Conservation (phyloP, 2,113 vertebrate genomes). For the Pavo muticus region DNA sequence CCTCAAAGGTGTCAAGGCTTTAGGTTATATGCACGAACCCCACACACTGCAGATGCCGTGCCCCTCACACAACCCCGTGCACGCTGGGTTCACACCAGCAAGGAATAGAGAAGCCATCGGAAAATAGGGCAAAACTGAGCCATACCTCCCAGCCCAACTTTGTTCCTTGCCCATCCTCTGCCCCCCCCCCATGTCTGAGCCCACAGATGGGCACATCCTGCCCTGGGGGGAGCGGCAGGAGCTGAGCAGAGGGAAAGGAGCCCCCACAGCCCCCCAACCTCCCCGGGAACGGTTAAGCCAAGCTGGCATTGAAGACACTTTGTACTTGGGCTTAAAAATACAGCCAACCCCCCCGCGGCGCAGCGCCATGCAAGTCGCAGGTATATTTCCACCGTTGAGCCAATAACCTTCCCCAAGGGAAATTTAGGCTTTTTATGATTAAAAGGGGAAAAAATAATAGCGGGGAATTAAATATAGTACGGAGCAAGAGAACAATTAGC, state of each 20-base stretch:
- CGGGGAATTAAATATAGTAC: constrained; percentile 71
- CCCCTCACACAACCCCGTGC: accelerated
- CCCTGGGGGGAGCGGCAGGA: accelerated
- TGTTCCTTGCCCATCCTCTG: background rate
- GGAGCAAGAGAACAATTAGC: constrained; percentile 65
- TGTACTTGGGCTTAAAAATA: constrained; percentile 75
- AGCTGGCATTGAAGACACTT: background rate
- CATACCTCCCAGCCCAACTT: accelerated
- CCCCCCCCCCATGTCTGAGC: accelerated
- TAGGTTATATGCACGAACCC: background rate
- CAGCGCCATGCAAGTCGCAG: constrained; percentile 32
- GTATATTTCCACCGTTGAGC: constrained; percentile 71
- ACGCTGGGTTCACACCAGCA: accelerated
- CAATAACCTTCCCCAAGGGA: constrained; percentile 72
- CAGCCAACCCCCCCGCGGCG: constrained; percentile 39
- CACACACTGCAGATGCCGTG: background rate
- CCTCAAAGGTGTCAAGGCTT: constrained; percentile 56
- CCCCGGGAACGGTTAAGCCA: constrained; percentile 10
- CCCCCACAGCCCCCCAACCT: background rate
- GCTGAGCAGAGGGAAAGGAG: background rate
- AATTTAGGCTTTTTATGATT: constrained; percentile 76
- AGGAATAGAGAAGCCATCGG: accelerated
- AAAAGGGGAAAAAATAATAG: constrained; percentile 75
- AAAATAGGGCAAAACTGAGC: background rate
- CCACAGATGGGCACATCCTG: accelerated